Percentiles rank a stretch among this genome's conserved stretches.
These are phyloP conservation scores for Galerucella nymphaeae DNA, from an alignment of 2,888 invertebrate species.

Conservation along the genomic window DNA sequence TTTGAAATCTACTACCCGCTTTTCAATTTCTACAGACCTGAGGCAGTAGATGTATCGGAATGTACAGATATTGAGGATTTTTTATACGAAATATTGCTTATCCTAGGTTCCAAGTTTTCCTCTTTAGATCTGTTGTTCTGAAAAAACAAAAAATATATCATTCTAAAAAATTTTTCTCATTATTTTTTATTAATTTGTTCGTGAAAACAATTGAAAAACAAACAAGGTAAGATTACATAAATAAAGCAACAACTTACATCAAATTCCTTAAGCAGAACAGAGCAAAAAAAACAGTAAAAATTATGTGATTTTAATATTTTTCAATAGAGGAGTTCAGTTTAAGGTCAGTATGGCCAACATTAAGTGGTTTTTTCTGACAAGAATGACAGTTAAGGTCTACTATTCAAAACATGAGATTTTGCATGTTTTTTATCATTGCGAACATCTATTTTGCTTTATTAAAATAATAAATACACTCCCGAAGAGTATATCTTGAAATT, in stretches of 20 bases:
- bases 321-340: too few relatives aligned
- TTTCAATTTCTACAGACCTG: constrained; percentile 46
- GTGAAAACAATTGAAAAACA: not conserved
- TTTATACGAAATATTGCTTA: constrained; percentile 54
- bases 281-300: not conserved
- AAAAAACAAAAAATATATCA: constrained; percentile 41
- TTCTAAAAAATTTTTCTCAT: not conserved
- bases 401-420: too few relatives aligned
- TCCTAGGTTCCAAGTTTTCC: constrained; percentile 45
- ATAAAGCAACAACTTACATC: constrained; percentile 26
- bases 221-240: not conserved
- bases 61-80: constrained; percentile 55
- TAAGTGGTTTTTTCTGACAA: too few relatives aligned
- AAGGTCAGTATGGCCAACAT: too few relatives aligned
- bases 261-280: not conserved
- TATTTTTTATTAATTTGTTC: not conserved
- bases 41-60: constrained; percentile 53
- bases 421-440: too few relatives aligned
- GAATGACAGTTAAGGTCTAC: too few relatives aligned
- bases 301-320: not conserved
- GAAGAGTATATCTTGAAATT: too few relatives aligned
- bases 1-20: not conserved
- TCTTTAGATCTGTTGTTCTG: constrained; percentile 51
- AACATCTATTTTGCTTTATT: too few relatives aligned
- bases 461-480: too few relatives aligned